Base-by-base conservation (phyloP, 2,888 invertebrate genomes). In the Apodemia duryi region DNA sequence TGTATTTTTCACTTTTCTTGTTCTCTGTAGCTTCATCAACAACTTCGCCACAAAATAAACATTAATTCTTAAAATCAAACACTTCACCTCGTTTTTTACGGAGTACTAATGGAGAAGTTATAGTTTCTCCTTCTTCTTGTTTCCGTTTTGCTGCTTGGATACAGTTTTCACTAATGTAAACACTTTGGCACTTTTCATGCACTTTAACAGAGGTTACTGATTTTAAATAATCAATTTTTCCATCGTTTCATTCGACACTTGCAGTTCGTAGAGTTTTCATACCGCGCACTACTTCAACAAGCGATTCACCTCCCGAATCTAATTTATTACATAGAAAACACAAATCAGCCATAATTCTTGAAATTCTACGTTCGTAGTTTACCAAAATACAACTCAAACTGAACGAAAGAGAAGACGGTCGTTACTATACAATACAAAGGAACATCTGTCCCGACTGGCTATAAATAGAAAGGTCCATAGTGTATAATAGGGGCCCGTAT, bases 21-120 rank as follows among this genome's bases (percentile, higher is more conserved):
- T 32, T 32, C 32, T 32, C 78, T 75, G 69, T 68, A 68, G 71
- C 71, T 72, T 78, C 77, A 77, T 78, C 71, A 74, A 74, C 75
- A 71, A 70, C 70, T 72, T 82, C 63, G 70, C 32, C 32, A 75
- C 81, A 81, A 81, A 82, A 81, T 75, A 79, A 76, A 66, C 77
- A 78, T 66, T 70, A 64, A 28, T 72, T 76, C 71, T 68, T 66
- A 72, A 79, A 77, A 77, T 77, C 75, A 72, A 72, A 72, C 32
- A 67, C 64, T 71, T 71, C 68, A 70, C 67, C 63, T 67, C 65
- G 64, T 72, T 71, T 60, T 74, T 72, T 72, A 63, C 4, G 32
- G 32, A 32, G 32, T 32, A 32, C 32, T 32, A 32, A 32, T 32
- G 32, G 32, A 32, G 32, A 32, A 32, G 32, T 32, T 32, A 32